Conservation (phyloP, 2,113 vertebrate genomes). For the Trachemys scripta region DNA sequence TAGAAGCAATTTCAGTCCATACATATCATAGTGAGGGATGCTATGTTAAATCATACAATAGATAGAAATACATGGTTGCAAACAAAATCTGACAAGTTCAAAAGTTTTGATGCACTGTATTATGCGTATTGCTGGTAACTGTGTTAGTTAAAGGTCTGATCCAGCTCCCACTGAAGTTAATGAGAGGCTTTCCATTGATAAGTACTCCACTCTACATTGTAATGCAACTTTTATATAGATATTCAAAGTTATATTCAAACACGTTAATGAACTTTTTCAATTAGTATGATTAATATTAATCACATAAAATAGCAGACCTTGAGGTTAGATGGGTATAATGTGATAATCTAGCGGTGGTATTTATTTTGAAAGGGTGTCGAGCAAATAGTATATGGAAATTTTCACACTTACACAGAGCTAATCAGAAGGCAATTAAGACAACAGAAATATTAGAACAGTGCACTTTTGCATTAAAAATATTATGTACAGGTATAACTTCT, state of each 20-base stretch:
- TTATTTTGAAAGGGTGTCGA: not conserved
- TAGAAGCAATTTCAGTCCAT: not conserved
- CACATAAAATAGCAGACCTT: not conserved
- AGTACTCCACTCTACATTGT: not conserved
- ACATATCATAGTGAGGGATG: rapidly evolving
- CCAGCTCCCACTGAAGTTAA: not conserved
- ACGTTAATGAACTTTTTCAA: not conserved
- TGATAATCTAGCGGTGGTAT: not conserved
- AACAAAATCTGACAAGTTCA: not conserved
- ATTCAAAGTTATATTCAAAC: not conserved
- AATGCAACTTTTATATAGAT: not conserved
- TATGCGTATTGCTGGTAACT: not conserved
- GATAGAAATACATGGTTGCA: rapidly evolving
- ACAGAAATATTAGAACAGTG: not conserved
- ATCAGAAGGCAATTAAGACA: conserved; percentile 1
- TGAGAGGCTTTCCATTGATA: not conserved
- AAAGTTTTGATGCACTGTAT: not conserved
- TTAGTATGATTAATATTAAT: not conserved
- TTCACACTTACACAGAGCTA: not conserved
- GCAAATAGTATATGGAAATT: not conserved
- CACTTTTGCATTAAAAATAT: conserved; percentile 3
- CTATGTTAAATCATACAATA: not conserved
- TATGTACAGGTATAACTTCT: not conserved
- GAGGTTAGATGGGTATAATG: not conserved
- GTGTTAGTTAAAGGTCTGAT: not conserved